These are phyloP conservation scores for Philaethria dido DNA, from an alignment of 2,888 invertebrate species.

Conservation along the genomic window DNA sequence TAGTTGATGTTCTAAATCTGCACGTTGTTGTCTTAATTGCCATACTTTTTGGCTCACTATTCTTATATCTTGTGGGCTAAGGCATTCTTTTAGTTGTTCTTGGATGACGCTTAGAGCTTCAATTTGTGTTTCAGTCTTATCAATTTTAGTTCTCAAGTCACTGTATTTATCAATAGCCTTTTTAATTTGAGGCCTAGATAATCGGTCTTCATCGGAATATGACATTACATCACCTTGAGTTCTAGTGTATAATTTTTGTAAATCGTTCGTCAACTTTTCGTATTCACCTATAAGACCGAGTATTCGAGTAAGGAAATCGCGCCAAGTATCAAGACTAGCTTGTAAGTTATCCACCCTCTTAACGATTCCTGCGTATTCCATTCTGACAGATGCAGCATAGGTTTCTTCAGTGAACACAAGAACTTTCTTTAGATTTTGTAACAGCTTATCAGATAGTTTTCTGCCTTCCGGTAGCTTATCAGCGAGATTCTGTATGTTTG, in stretches of 20 bases:
- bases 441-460: constrained; percentile 85
- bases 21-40: constrained; percentile 91
- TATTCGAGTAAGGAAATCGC: constrained; percentile 88
- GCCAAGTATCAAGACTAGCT: constrained; percentile 93
- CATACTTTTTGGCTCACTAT: constrained; percentile 90
- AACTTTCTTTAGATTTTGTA: constrained; percentile 86
- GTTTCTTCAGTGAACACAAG: constrained; percentile 90
- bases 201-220: constrained; percentile 81
- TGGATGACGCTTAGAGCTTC: constrained; percentile 89
- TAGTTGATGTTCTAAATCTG: constrained; percentile 91
- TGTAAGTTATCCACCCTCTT: constrained; percentile 91
- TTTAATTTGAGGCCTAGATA: constrained; percentile 85
- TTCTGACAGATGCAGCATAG: constrained; percentile 89
- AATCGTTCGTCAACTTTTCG: constrained; percentile 83
- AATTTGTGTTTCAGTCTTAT: constrained; percentile 84
- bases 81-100: constrained; percentile 92
- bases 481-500: constrained; percentile 87
- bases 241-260: constrained; percentile 86
- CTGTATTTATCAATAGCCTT: constrained; percentile 86
- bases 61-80: constrained; percentile 93
- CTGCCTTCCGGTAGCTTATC: constrained; percentile 88
- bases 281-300: constrained; percentile 85
- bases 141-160: constrained; percentile 84
- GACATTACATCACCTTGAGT: constrained; percentile 85
- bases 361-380: constrained; percentile 90